Evolutionary conservation across 2,113 vertebrate genomes (phyloP).

Genomic region (Malurus alboscapulatus): DNA sequence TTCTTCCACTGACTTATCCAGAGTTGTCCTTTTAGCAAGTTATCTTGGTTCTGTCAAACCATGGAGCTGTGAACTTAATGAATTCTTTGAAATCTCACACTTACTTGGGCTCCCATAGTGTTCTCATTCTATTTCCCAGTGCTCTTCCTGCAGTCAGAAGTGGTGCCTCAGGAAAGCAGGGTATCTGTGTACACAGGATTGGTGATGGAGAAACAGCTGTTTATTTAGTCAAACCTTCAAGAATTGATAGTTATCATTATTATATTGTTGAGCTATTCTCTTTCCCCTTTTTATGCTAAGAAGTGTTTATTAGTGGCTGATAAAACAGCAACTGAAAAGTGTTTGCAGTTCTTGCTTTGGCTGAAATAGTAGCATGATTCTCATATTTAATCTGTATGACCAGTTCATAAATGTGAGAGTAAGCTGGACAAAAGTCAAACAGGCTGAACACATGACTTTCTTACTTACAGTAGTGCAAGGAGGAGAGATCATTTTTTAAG

Average conservation of each 20-base stretch:
- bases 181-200: rapidly evolving
- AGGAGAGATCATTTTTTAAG: not conserved
- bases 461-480: not conserved
- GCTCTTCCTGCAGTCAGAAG: not conserved
- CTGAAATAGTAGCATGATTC: not conserved
- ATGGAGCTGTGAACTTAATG: not conserved
- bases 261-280: not conserved
- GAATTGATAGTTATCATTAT: not conserved
- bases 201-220: not conserved
- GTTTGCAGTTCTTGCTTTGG: not conserved
- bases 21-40: not conserved
- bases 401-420: not conserved
- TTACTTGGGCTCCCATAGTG: not conserved
- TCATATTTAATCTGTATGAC: not conserved
- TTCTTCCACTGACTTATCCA: not conserved
- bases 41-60: not conserved
- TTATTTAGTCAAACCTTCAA: not conserved
- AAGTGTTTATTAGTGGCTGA: not conserved
- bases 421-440: not conserved
- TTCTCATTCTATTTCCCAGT: not conserved
- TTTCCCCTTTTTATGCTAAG: not conserved
- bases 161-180: not conserved
- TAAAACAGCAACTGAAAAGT: not conserved
- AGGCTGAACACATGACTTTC: not conserved
- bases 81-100: not conserved